phyloP scores from a whole-genome alignment of 2,113 vertebrate species.

The Bambusicola thoracicus region DNA sequence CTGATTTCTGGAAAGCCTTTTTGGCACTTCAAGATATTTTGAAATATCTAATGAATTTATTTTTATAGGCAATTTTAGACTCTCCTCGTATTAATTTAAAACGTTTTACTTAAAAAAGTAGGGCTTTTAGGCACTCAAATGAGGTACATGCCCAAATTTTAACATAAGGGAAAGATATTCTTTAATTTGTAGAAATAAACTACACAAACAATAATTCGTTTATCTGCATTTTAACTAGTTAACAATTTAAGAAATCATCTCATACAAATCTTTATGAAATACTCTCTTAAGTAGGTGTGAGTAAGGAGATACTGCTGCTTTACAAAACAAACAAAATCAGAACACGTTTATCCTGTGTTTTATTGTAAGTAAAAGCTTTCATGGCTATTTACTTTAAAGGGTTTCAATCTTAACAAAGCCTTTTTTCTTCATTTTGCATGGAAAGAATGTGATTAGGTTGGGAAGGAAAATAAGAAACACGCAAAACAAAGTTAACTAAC shows the following conservation, averaged over 20 bases:
- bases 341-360: conserved; percentile 11
- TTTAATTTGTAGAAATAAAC: conserved; percentile 53
- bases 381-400: conserved; percentile 52
- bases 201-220: conserved; percentile 53
- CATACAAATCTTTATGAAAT: conserved; percentile 55
- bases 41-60: conserved; percentile 72
- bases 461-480: conserved; percentile 47
- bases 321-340: not conserved
- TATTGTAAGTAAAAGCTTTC: conserved; percentile 57
- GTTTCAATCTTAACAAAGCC: conserved; percentile 43
- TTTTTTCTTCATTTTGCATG: conserved; percentile 52
- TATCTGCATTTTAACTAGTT: conserved; percentile 54
- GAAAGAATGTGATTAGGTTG: conserved; percentile 65
- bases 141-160: conserved; percentile 54
- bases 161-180: conserved; percentile 54
- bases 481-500: conserved; percentile 35
- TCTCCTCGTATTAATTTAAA: conserved; percentile 66
- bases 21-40: conserved; percentile 74
- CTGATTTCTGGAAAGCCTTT: conserved; percentile 75
- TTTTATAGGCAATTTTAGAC: conserved; percentile 75
- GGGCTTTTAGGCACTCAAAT: conserved; percentile 60
- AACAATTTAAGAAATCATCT: conserved; percentile 53
- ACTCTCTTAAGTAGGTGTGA: conserved; percentile 20
- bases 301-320: conserved; percentile 22
- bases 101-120: conserved; percentile 38